phyloP scores from a whole-genome alignment of 2,888 invertebrate species.

The Tineola bisselliella region DNA sequence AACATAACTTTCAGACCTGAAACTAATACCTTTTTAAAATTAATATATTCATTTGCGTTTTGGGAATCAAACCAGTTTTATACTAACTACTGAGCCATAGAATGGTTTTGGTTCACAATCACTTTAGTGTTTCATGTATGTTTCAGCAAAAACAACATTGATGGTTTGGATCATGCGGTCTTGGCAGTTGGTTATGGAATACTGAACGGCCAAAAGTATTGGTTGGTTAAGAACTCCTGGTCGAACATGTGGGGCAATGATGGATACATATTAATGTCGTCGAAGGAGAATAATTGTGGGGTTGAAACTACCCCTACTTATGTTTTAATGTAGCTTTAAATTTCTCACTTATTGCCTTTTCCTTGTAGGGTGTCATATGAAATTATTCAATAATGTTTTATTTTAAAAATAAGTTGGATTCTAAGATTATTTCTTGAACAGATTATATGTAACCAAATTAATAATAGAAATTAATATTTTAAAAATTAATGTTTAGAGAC shows the following conservation, averaged over 20 bases:
- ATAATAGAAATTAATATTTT: too few species aligned
- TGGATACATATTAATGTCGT: slow-evolving; percentile 92
- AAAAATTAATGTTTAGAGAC: too few species aligned
- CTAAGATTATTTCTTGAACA: too few species aligned
- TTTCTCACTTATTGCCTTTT: not conserved
- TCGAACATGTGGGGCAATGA: slow-evolving; percentile 98
- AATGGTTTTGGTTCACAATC: too few species aligned
- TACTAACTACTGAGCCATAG: too few species aligned
- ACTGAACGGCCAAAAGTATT: slow-evolving; percentile 85
- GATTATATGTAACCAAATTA: too few species aligned
- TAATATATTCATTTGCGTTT: too few species aligned
- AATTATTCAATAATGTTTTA: too few species aligned
- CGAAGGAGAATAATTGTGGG: slow-evolving; percentile 92
- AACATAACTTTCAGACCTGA: not conserved
- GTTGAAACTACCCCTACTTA: slow-evolving; percentile 89
- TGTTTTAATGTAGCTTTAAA: slow-evolving; percentile 68
- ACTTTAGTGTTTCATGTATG: not conserved
- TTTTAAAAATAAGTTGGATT: too few species aligned
- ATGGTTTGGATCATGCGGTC: slow-evolving; percentile 91
- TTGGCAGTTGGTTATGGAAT: slow-evolving; percentile 91
- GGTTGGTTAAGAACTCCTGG: slow-evolving; percentile 97
- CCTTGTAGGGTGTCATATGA: not conserved
- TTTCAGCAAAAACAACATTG: slow-evolving; percentile 75
- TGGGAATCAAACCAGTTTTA: too few species aligned
- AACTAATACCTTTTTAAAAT: too few species aligned